Base-by-base conservation (phyloP, 2,797 vertebrate species). In the Melanogrammus aeglefinus region DNA sequence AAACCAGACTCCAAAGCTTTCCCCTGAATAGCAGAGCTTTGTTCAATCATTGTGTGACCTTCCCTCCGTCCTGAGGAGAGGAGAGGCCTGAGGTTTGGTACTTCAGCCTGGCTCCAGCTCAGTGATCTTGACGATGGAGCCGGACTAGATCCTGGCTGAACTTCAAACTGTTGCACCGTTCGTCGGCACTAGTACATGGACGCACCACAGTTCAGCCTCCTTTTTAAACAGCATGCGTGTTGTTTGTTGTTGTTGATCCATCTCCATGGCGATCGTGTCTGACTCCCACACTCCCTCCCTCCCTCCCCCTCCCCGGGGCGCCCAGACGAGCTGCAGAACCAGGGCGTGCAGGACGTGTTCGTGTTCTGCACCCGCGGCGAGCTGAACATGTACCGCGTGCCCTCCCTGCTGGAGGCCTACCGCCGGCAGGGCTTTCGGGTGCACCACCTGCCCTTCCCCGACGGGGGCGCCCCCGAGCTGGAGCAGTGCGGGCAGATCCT, bases 351-450 rank as follows among this genome's bases (percentile, higher is more conserved):
- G 90, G 96, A 97, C 3, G 80, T 98, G 82, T 98, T 98, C 91
- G 96, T 97, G 81, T 94, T 98, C 85, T 97, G 96, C 90, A 97
- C 96, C 83, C 93, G 94, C 87, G 95, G 95, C 36, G 96, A 98
- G 81, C 93, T 99, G 27, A 87, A 86, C 74, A 96, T 94, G 83
- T 97, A 97, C 79, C 81, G 95, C 77, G 96, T 97, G 0, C 96
- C 96, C 39, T 94, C 94, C 79, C 93, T 99, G 63, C 78, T 97
- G 76, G 95, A 96, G 21, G 71, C 91, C 44, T 97, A 97, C 89
- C 83, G 83, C 3, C 93, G 94, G 84, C 86, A 80, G 0, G 96
- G 94, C 77, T 88, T 97, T 82, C 79, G 81, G 0, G 94, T 96
- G 72, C 96, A 97, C 81, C 96, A 97, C 85, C 80, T 92, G 74